Evolutionary conservation across 1,140 invertebrate species (phyloP).

Genomic region (Hypothenemus hampei): DNA sequence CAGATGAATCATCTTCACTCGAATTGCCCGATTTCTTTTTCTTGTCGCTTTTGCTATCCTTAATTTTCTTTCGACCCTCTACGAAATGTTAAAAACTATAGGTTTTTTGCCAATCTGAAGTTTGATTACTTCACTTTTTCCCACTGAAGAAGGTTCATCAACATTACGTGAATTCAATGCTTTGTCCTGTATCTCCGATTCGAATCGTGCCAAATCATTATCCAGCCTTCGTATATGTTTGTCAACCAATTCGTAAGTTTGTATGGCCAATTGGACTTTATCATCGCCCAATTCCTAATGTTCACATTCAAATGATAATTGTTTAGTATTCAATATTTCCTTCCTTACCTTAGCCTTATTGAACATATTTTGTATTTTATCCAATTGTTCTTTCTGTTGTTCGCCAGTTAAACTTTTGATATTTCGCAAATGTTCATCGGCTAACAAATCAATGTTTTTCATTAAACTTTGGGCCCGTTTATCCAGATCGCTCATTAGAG

Average conservation of each 20-base stretch:
- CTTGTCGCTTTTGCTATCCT: conserved; percentile 53
- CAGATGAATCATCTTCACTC: conserved; percentile 57
- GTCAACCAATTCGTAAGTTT: conserved; percentile 98
- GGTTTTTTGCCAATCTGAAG: not conserved
- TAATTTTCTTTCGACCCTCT: conserved; percentile 56
- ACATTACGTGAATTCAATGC: conserved; percentile 65
- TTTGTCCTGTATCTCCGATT: conserved; percentile 95
- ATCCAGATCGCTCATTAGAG: conserved; percentile 91
- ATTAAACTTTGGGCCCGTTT: conserved; percentile 82
- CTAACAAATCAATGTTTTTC: conserved; percentile 83
- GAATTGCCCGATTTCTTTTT: conserved; percentile 58
- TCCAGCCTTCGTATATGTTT: conserved; percentile 95
- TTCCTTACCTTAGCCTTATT: conserved; percentile 89
- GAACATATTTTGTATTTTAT: conserved; percentile 80
- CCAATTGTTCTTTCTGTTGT: conserved; percentile 76
- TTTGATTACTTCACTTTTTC: conserved; percentile 47
- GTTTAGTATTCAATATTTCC: too few species aligned
- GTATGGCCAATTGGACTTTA: conserved; percentile 95
- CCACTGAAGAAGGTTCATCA: conserved; percentile 53
- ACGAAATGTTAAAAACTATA: conserved; percentile 42
- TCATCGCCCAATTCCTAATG: conserved; percentile 95
- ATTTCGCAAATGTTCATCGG: conserved; percentile 70
- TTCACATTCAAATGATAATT: too few species aligned
- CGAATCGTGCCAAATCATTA: conserved; percentile 92
- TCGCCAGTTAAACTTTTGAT: conserved; percentile 59